A percentile compares a stretch with the other conserved stretches of the same genome.
Evolutionary conservation across 2,797 vertebrate species (phyloP).

Genomic region (Centropyge bicolor): DNA sequence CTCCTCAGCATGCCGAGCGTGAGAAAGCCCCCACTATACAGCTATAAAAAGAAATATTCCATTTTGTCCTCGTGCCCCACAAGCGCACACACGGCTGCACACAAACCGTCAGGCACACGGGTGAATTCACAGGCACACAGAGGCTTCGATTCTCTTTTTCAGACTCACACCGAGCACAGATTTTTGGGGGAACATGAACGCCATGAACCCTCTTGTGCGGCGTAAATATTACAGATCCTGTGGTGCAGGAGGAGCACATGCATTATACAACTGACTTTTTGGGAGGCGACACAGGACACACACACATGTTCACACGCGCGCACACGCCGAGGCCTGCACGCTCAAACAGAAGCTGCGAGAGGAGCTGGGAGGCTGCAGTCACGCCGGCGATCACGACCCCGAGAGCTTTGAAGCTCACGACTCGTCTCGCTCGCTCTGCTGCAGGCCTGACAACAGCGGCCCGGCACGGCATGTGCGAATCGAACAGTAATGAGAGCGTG

Average conservation of each 20-base stretch:
- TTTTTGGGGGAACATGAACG: background rate
- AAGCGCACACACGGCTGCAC: conserved; percentile 14
- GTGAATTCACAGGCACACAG: conserved; percentile 37
- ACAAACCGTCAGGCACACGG: conserved; percentile 17
- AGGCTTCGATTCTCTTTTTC: background rate
- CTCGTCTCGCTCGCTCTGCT: background rate
- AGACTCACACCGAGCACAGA: conserved; percentile 14
- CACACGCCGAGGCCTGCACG: background rate
- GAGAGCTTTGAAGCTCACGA: conserved; percentile 35
- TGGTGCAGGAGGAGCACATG: conserved; percentile 12
- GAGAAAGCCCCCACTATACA: conserved; percentile 17
- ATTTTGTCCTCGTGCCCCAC: background rate
- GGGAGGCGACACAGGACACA: background rate
- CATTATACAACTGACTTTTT: conserved; percentile 54
- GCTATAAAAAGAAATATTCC: conserved; percentile 65
- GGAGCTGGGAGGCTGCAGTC: conserved; percentile 47
- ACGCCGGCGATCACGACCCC: conserved; percentile 24
- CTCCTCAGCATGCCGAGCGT: conserved; percentile 11
- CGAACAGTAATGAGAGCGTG: conserved; percentile 15
- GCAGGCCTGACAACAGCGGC: background rate
- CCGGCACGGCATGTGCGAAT: conserved; percentile 14
- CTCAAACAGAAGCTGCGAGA: conserved; percentile 28
- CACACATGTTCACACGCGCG: background rate
- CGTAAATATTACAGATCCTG: conserved; percentile 51
- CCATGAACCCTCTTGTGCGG: background rate